These are phyloP conservation scores for Sitta carolinensis DNA, from an alignment of 2,797 vertebrate species.

Conservation along the genomic window DNA sequence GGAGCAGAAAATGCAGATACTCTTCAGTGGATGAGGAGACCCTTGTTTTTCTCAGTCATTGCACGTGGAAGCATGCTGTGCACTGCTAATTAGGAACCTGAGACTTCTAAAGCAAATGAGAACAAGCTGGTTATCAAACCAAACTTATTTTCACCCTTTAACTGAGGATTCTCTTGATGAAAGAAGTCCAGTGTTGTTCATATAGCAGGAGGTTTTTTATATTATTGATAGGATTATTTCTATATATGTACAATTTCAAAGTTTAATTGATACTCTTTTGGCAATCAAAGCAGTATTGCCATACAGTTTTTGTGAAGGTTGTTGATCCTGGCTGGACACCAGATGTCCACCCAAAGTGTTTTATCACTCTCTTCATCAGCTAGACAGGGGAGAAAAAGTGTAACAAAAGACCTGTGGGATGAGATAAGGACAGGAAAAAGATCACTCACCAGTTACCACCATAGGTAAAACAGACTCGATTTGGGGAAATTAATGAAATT, in stretches of 20 bases:
- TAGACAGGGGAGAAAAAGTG: not conserved
- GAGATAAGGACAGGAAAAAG: not conserved
- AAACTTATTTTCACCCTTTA: not conserved
- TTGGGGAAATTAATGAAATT: not conserved
- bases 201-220: fast-evolving
- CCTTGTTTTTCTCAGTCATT: not conserved
- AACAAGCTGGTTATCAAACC: not conserved
- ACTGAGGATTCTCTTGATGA: not conserved
- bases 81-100: not conserved
- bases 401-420: not conserved
- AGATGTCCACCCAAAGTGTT: not conserved
- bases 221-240: not conserved
- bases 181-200: not conserved
- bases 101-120: not conserved
- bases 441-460: fast-evolving
- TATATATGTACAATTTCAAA: not conserved
- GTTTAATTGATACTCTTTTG: not conserved
- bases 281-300: not conserved
- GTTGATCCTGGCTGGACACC: not conserved
- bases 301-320: not conserved
- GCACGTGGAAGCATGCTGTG: not conserved
- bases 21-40: not conserved
- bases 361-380: not conserved
- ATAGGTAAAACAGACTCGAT: not conserved
- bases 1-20: not conserved